Base-by-base conservation (phyloP, 2,113 vertebrate genomes). In the Aegotheles bennettii region DNA sequence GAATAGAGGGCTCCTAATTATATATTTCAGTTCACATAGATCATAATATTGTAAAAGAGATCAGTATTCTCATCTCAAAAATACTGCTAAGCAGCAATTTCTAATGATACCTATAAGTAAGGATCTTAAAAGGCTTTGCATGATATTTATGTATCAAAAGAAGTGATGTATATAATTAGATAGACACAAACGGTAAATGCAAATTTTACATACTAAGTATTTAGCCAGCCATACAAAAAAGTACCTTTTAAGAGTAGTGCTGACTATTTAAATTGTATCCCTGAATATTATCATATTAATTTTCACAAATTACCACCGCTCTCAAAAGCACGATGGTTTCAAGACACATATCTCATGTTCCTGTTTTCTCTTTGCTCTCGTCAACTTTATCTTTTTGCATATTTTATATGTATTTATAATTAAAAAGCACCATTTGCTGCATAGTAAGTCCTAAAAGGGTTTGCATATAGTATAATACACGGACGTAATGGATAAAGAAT, bases 381-480 rank as follows among this genome's bases (percentile, higher is more conserved):
- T 74, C 19, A 10, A 10, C 89, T 92, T 83, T 48, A 84, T 69
- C 79, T 67, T 57, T 69, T 63, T 94, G 90, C 63, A 86, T 88
- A 63, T 86, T 86, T 84, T 78, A 93, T 83, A 35, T 2, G 10
- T 63, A 88, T 96, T 88, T 43, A 95, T 95, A 93, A 96, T 96
- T 93, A 61, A 97, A 89, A 81, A 51, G 26, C 75, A 84, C 28
- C 79, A 43, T 67, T 74, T 70, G 54, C 71, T 48, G 42, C 88
- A 33, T 33, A 31, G 42, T 17, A 38, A 74, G 47, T 51, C 85
- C 69, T 56, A 4, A 35, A 71, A 93, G 79, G 60, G 59, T 75
- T 89, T 38, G 79, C 13, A 16, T 61, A 45, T n/a, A 36, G 7
- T 4, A 3, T 5, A 31, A 16, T 4, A 10, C 20, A 7, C 1